Conservation (phyloP, 2,113 vertebrate species). For the Danionella cerebrum region DNA sequence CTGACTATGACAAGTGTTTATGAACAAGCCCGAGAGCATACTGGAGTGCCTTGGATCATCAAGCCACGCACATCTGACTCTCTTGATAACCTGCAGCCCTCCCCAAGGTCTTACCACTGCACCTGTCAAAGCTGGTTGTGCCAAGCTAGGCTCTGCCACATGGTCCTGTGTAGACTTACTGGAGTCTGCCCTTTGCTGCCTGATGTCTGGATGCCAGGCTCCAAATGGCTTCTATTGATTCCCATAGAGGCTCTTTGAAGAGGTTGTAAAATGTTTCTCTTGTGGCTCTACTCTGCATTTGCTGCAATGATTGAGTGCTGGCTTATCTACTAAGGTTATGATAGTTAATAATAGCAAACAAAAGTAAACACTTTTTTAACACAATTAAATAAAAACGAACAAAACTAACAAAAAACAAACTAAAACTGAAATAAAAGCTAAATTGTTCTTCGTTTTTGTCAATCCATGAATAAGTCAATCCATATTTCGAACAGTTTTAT, state of each 20-base stretch:
- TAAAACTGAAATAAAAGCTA: too few species aligned
- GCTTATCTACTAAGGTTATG: too few species aligned
- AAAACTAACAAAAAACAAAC: too few species aligned
- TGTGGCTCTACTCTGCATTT: neutral
- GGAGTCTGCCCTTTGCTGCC: slow-evolving; percentile 20
- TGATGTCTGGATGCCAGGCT: slow-evolving; percentile 9
- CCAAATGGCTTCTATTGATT: slow-evolving; percentile 4
- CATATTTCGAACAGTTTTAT: too few species aligned
- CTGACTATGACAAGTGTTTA: slow-evolving; percentile 25
- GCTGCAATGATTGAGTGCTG: neutral
- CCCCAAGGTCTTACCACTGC: slow-evolving; percentile 18
- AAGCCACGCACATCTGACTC: neutral
- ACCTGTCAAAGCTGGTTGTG: slow-evolving; percentile 36
- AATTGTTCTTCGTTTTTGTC: too few species aligned
- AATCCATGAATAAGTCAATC: too few species aligned
- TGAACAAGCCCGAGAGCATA: slow-evolving; percentile 11
- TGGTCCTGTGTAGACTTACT: slow-evolving; percentile 24
- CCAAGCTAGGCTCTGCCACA: slow-evolving; percentile 23
- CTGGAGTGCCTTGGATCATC: slow-evolving; percentile 22
- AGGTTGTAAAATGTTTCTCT: neutral
- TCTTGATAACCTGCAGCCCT: slow-evolving; percentile 10
- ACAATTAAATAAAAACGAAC: too few species aligned
- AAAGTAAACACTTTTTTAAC: too few species aligned
- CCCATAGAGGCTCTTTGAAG: slow-evolving; percentile 5
- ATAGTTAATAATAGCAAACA: too few species aligned